A percentile compares a stretch with the other conserved stretches of the same genome.
Evolutionary conservation across 2,888 invertebrate genomes (phyloP).

Genomic region (Sussaba pulchella): DNA sequence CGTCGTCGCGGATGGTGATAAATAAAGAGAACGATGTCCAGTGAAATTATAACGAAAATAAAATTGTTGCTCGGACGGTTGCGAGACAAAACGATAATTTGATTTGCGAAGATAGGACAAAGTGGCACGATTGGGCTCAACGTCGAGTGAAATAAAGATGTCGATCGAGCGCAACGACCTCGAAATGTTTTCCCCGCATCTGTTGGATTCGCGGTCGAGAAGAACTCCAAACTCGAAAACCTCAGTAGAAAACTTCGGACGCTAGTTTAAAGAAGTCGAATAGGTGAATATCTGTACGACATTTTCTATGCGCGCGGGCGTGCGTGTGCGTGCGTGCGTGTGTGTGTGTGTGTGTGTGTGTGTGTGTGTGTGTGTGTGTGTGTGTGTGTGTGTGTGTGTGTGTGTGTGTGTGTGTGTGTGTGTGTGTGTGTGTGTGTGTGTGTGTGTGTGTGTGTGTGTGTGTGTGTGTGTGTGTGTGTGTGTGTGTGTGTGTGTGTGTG

Average conservation of each 20-base stretch:
- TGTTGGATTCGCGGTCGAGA: conserved; percentile 42
- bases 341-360: too few species aligned
- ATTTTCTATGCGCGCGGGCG: neutral
- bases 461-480: too few species aligned
- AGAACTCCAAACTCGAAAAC: conserved; percentile 33
- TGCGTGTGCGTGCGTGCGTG: too few species aligned
- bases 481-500: too few species aligned
- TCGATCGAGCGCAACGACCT: conserved; percentile 55
- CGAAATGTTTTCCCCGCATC: conserved; percentile 52
- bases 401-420: too few species aligned
- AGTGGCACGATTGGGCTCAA: conserved; percentile 3
- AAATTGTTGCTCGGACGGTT: neutral
- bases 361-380: too few species aligned
- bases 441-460: too few species aligned
- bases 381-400: too few species aligned
- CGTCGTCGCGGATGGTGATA: neutral
- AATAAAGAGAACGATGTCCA: neutral
- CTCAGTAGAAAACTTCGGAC: conserved; percentile 44
- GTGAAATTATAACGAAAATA: conserved; percentile 7
- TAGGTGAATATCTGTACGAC: conserved; percentile 52
- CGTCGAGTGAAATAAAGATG: conserved; percentile 31
- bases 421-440: too few species aligned
- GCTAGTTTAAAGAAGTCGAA: conserved; percentile 55
- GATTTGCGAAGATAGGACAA: neutral
- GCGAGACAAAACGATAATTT: neutral